A percentile compares a stretch with the other conserved stretches of the same genome.
phyloP scores from a whole-genome alignment of 2,888 invertebrate genomes.

The Zelleria hepariella region DNA sequence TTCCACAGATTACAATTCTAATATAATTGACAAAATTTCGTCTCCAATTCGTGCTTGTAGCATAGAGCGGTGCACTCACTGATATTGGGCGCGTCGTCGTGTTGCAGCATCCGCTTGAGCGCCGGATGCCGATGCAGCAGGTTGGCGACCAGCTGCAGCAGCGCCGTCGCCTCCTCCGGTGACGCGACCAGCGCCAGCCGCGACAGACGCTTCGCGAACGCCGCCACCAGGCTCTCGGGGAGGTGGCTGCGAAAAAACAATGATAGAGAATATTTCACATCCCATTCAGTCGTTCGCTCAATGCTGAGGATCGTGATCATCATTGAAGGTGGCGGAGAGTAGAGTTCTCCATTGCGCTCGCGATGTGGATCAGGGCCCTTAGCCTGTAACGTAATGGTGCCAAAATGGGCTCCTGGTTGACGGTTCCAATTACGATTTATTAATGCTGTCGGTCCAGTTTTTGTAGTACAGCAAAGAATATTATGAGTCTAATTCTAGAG shows the following conservation, averaged over 20 bases:
- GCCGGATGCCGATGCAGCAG: constrained; percentile 88
- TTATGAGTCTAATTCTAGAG: too few relatives aligned
- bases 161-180: constrained; percentile 81
- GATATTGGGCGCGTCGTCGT: constrained; percentile 46
- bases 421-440: too few relatives aligned
- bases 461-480: too few relatives aligned
- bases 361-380: too few relatives aligned
- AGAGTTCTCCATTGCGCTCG: too few relatives aligned
- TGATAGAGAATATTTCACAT: too few relatives aligned
- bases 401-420: too few relatives aligned
- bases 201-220: constrained; percentile 91
- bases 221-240: constrained; percentile 91
- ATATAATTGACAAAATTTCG: not conserved
- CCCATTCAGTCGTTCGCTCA: too few relatives aligned
- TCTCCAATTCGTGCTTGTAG: not conserved
- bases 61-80: constrained; percentile 33
- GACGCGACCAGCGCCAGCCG: constrained; percentile 88
- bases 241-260: constrained; percentile 78
- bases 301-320: too few relatives aligned
- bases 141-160: constrained; percentile 88
- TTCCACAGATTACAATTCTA: not conserved
- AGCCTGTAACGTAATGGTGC: too few relatives aligned
- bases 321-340: too few relatives aligned
- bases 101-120: constrained; percentile 74
- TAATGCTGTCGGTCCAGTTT: too few relatives aligned